A percentile compares a stretch with the other conserved stretches of the same genome.
Evolutionary conservation across 2,797 vertebrate species (phyloP).

Genomic region (Decapterus maruadsi): DNA sequence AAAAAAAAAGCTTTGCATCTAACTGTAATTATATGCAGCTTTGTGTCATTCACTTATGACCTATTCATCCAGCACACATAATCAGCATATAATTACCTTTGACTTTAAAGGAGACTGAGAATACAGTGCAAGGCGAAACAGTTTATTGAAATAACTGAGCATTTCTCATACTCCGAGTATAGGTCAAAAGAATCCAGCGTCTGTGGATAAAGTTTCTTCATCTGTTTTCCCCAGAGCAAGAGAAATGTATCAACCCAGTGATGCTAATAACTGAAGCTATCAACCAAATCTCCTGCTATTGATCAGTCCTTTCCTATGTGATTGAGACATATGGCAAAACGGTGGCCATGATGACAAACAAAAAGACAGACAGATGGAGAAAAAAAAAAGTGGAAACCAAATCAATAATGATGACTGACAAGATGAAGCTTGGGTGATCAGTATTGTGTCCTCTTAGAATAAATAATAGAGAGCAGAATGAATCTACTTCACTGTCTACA

Average conservation of each 20-base stretch:
- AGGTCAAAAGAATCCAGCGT: conserved; percentile 49
- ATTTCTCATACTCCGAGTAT: conserved; percentile 14
- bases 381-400: conserved; percentile 73
- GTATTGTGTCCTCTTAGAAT: conserved; percentile 66
- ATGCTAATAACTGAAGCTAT: conserved; percentile 74
- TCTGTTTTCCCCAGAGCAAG: conserved; percentile 58
- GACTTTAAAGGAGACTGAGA: conserved; percentile 14
- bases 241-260: conserved; percentile 66
- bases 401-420: conserved; percentile 84
- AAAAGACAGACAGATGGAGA: conserved; percentile 74
- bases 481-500: conserved; percentile 66
- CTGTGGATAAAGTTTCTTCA: conserved; percentile 63
- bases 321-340: conserved; percentile 77
- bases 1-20: conserved; percentile 15
- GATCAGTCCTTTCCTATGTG: conserved; percentile 75
- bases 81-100: conserved; percentile 46
- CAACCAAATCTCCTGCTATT: conserved; percentile 76
- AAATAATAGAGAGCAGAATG: conserved; percentile 77
- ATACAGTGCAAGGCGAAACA: not conserved
- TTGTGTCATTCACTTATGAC: conserved; percentile 29
- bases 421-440: conserved; percentile 71
- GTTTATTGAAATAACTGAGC: conserved; percentile 20
- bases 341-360: conserved; percentile 77
- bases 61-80: conserved; percentile 23
- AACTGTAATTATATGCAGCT: conserved; percentile 34